Evolutionary conservation across 2,888 invertebrate species (phyloP), one percentile per base, ranked within the genome.

Genomic region (Vanessa cardui): DNA sequence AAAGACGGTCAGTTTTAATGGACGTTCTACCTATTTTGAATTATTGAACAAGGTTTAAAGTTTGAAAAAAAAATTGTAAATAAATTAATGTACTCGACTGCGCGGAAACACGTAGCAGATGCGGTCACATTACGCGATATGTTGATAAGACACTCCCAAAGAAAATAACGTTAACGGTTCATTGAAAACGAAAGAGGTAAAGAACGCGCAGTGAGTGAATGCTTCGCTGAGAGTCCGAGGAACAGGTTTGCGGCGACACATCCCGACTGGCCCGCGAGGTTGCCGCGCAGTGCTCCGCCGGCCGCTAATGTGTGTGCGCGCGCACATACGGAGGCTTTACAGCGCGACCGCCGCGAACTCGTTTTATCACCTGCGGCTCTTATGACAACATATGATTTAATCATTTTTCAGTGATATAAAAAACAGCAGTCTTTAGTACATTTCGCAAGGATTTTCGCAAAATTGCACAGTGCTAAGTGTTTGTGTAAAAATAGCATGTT

Each of bases 91-190:
- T 68, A 20, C 62, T 65, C 58, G 63, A 52, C 45, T 66, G 20
- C 21, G 49, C 60, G 66, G 73, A 69, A 72, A 69, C 70, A 68
- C 69, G 72, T 75, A 70, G 61, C 67, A 74, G 80, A 80, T 81
- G 80, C 78, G 77, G 76, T 73, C 73, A 74, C 78, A 80, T 88
- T 87, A 86, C 86, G 84, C 84, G 87, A 84, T 85, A 78, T 77
- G 76, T 77, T 82, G 87, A 90, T 87, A 88, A 86, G 85, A 83
- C 80, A 83, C 84, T 81, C 82, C 85, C 79, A 73, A 80, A 84
- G 81, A 87, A 86, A 85, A 86, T 82, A 85, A 82, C 85, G 82
- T 90, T 91, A 92, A 91, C 92, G 91, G 92, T 92, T 90, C 88
- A 91, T 90, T 89, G 90, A 89, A 91, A 91, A 85, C 87, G 88